Evolutionary conservation across 92 coral and sea anemone species (phyloP).

Genomic region (Epizoanthus stellaris): DNA sequence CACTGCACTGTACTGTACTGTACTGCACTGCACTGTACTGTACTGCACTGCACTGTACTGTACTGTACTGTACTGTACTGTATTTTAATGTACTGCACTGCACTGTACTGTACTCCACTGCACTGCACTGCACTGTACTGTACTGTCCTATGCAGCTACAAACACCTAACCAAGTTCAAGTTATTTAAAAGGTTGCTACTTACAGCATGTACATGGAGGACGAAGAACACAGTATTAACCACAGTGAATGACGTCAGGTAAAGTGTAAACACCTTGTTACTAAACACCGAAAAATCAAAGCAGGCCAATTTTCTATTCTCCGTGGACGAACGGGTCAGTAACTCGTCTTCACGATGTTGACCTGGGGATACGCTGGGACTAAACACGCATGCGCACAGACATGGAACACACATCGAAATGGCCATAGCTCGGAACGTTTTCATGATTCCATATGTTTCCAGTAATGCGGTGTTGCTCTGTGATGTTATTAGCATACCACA

Average conservation of each 20-base stretch:
- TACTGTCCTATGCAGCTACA: background rate
- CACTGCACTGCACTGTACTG: too few relatives aligned
- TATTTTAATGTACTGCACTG: too few relatives aligned
- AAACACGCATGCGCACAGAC: slow-evolving; percentile 46
- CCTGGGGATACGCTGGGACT: background rate
- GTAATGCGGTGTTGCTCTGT: slow-evolving; percentile 48
- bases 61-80: too few relatives aligned
- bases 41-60: too few relatives aligned
- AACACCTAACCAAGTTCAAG: background rate
- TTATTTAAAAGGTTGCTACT: background rate
- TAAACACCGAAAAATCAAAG: background rate
- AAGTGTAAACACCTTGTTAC: background rate
- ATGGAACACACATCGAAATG: background rate
- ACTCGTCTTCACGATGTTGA: background rate
- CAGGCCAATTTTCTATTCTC: background rate
- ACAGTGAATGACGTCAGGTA: background rate
- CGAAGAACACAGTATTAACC: background rate
- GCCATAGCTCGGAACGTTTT: slow-evolving; percentile 68
- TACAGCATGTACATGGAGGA: slow-evolving; percentile 33
- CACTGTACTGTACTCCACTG: too few relatives aligned
- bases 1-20: too few relatives aligned
- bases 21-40: too few relatives aligned
- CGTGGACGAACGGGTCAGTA: background rate
- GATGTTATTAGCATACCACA: slow-evolving; percentile 57
- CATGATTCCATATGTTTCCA: slow-evolving; percentile 54